Evolutionary conservation across 2,888 invertebrate species (phyloP).

Genomic region (Cosmorhoe ocellata): DNA sequence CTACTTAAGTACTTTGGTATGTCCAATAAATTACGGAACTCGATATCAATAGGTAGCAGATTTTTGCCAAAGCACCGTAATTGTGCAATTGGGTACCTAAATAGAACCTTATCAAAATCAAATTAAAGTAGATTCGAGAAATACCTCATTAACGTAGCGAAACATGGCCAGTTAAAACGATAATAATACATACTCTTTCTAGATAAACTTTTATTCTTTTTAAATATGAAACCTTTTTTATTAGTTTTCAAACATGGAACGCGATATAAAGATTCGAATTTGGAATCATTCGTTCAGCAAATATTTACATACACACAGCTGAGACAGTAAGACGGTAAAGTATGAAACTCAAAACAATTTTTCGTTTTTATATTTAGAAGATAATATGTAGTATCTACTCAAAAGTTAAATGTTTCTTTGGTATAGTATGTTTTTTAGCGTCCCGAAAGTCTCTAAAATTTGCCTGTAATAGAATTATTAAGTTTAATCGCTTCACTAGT

Average conservation of each 20-base stretch:
- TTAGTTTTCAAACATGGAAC: slow-evolving; percentile 5
- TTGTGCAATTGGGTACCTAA: neutral
- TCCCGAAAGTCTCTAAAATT: too few species aligned
- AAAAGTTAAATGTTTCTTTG: too few species aligned
- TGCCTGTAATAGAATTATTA: too few species aligned
- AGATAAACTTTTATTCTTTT: slow-evolving; percentile 18
- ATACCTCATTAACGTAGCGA: slow-evolving; percentile 26
- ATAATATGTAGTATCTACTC: too few species aligned
- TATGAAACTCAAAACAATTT: too few species aligned
- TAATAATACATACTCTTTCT: neutral
- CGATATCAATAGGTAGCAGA: slow-evolving; percentile 17
- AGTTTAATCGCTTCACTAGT: too few species aligned
- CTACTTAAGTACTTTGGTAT: slow-evolving; percentile 8
- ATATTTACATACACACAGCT: too few species aligned
- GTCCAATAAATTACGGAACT: slow-evolving; percentile 16
- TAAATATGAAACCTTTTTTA: too few species aligned
- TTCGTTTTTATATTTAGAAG: too few species aligned
- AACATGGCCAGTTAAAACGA: slow-evolving; percentile 14
- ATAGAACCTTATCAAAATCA: slow-evolving; percentile 21
- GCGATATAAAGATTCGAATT: neutral
- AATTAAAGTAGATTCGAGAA: slow-evolving; percentile 21
- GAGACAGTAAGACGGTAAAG: too few species aligned
- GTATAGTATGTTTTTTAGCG: too few species aligned
- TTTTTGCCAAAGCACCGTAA: slow-evolving; percentile 22
- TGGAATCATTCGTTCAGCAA: neutral